Evolutionary conservation across 2,888 invertebrate genomes (phyloP).

Genomic region (Amphipyra berbera): DNA sequence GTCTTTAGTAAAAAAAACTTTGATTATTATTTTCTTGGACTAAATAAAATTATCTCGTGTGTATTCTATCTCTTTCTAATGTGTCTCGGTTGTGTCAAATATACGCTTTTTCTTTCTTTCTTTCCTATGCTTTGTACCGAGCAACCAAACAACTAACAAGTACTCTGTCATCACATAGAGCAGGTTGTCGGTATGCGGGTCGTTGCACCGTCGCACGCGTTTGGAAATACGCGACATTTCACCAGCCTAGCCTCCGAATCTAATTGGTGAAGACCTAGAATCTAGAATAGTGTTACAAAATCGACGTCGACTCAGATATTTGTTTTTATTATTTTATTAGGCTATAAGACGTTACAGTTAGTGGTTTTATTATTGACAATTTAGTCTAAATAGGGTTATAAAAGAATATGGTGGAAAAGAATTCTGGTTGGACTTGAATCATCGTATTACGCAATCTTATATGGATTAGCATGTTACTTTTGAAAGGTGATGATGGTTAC

Average conservation of each 20-base stretch:
- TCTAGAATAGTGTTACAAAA: constrained; percentile 67
- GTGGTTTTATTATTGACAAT: constrained; percentile 6
- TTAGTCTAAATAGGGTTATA: not conserved
- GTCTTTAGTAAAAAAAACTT: too few relatives aligned
- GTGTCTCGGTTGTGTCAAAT: too few relatives aligned
- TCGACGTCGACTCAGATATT: constrained; percentile 1
- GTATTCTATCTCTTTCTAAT: too few relatives aligned
- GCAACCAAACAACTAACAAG: constrained; percentile 70
- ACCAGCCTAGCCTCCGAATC: constrained; percentile 67
- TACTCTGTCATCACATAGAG: constrained; percentile 86
- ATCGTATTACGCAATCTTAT: not conserved
- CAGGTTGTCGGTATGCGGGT: constrained; percentile 84
- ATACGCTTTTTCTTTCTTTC: too few relatives aligned
- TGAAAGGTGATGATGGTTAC: not conserved
- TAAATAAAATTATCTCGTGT: too few relatives aligned
- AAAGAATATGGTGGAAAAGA: not conserved
- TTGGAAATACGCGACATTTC: constrained; percentile 85
- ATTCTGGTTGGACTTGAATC: constrained; percentile 1
- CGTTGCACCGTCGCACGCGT: constrained; percentile 76
- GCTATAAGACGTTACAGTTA: constrained; percentile 5
- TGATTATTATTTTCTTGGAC: too few relatives aligned
- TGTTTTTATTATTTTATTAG: constrained; percentile 26
- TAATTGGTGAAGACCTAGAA: constrained; percentile 84
- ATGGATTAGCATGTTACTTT: not conserved
- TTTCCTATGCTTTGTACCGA: constrained; percentile 47